A percentile compares a stretch with the other conserved stretches of the same genome.
Evolutionary conservation across 2,888 invertebrate species (phyloP).

Genomic region (Lobophora halterata): DNA sequence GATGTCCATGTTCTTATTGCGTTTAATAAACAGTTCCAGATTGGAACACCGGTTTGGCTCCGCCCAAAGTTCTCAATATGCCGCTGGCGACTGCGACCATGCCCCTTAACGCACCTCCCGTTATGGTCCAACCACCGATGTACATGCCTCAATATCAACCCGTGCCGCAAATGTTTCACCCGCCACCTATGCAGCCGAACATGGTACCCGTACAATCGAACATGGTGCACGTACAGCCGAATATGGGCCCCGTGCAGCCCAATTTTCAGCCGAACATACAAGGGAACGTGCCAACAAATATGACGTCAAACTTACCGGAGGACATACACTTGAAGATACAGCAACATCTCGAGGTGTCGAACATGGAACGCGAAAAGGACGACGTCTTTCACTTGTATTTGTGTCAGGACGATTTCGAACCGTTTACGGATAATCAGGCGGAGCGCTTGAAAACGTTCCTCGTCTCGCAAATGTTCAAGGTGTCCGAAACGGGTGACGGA

Average conservation of each 20-base stretch:
- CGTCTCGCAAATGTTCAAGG: constrained; percentile 50
- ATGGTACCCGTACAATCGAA: too few relatives aligned
- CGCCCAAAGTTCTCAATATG: constrained; percentile 36
- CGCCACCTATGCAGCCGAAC: constrained; percentile 5
- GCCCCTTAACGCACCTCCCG: constrained; percentile 11
- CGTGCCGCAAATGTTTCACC: constrained; percentile 6
- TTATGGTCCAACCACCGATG: constrained; percentile 21
- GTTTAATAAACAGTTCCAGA: constrained; percentile 50
- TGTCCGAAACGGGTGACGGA: constrained; percentile 39
- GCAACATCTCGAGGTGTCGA: background rate
- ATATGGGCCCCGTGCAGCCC: constrained; percentile 1
- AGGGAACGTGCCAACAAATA: constrained; percentile 1
- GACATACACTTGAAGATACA: too few relatives aligned
- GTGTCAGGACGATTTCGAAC: constrained; percentile 64
- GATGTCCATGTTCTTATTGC: constrained; percentile 5
- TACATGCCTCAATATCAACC: constrained; percentile 11
- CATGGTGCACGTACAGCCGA: too few relatives aligned
- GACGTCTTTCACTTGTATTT: constrained; percentile 48
- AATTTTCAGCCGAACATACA: constrained; percentile 7
- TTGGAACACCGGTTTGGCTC: constrained; percentile 42
- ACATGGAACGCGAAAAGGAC: constrained; percentile 1
- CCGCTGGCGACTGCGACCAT: constrained; percentile 18
- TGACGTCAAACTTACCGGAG: constrained; percentile 3
- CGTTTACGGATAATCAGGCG: constrained; percentile 48
- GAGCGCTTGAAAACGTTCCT: constrained; percentile 53